Evolutionary conservation across 2,888 invertebrate species (phyloP).

Genomic region (Caenorhabditis sp.): DNA sequence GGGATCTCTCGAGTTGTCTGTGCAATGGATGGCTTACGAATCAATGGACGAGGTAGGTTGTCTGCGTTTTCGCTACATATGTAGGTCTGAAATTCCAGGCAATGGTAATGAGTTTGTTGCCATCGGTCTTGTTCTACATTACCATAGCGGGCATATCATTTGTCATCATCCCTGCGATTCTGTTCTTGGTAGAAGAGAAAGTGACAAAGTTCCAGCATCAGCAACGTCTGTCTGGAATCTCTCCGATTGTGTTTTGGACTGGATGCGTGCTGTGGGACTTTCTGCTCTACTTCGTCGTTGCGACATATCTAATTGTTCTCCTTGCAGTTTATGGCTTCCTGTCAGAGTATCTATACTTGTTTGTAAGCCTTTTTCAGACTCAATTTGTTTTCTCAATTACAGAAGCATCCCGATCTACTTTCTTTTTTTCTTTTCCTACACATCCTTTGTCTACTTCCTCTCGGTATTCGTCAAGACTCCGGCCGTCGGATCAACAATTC

Average conservation of each 20-base stretch:
- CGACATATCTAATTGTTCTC: neutral
- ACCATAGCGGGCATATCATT: conserved; percentile 58
- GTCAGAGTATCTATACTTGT: neutral
- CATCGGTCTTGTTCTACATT: neutral
- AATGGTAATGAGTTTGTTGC: no score
- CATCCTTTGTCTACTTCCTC: neutral
- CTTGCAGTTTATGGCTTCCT: neutral
- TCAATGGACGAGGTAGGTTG: conserved; percentile 5
- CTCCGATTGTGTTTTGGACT: conserved; percentile 17
- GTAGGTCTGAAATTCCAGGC: no score
- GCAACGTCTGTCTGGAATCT: conserved; percentile 33
- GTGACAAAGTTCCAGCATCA: conserved; percentile 69
- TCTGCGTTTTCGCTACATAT: no score
- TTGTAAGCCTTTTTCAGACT: no score
- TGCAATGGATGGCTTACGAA: conserved; percentile 5
- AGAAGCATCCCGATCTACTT: neutral
- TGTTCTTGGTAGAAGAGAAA: conserved; percentile 73
- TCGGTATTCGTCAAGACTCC: conserved; percentile 1
- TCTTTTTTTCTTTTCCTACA: conserved; percentile 18
- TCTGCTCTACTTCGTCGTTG: neutral
- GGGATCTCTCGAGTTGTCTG: conserved; percentile 12
- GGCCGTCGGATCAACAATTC: conserved; percentile 10
- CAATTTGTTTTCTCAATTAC: conserved; percentile 46
- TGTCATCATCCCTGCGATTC: conserved; percentile 67
- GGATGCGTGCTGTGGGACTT: conserved; percentile 22